phyloP scores from a whole-genome alignment of 2,113 vertebrate genomes.

The Willisornis vidua region DNA sequence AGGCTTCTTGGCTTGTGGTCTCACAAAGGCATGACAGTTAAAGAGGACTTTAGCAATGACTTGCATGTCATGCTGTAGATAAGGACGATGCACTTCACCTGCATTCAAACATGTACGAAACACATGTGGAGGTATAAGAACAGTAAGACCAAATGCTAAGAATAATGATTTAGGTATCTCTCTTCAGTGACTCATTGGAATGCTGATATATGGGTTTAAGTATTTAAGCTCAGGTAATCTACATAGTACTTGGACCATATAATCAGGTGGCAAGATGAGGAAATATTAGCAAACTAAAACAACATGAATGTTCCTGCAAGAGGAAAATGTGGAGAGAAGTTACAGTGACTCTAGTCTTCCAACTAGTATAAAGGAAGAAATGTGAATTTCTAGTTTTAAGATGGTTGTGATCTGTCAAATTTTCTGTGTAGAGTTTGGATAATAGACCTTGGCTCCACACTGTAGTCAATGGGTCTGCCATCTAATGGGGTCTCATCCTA shows the following conservation, averaged over 20 bases:
- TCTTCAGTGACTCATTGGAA: not conserved
- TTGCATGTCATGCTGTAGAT: not conserved
- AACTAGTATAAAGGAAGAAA: not conserved
- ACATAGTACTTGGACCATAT: not conserved
- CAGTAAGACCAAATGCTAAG: not conserved
- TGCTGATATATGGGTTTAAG: not conserved
- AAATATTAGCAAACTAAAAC: not conserved
- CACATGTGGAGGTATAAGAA: not conserved
- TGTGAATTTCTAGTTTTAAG: not conserved
- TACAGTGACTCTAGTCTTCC: not conserved
- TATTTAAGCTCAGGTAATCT: not conserved
- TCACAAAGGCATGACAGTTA: not conserved
- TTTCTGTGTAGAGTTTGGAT: not conserved
- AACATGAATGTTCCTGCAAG: not conserved
- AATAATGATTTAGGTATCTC: not conserved
- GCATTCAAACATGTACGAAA: not conserved
- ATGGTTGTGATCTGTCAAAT: not conserved
- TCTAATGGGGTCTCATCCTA: not conserved
- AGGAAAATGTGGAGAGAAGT: not conserved
- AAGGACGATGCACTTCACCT: not conserved
- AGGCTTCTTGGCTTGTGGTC: not conserved
- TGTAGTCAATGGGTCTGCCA: not conserved
- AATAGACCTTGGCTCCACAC: not conserved
- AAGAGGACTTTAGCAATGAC: not conserved
- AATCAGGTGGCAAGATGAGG: not conserved